phyloP scores from a whole-genome alignment of 2,113 vertebrate species.

The Trichechus manatus region DNA sequence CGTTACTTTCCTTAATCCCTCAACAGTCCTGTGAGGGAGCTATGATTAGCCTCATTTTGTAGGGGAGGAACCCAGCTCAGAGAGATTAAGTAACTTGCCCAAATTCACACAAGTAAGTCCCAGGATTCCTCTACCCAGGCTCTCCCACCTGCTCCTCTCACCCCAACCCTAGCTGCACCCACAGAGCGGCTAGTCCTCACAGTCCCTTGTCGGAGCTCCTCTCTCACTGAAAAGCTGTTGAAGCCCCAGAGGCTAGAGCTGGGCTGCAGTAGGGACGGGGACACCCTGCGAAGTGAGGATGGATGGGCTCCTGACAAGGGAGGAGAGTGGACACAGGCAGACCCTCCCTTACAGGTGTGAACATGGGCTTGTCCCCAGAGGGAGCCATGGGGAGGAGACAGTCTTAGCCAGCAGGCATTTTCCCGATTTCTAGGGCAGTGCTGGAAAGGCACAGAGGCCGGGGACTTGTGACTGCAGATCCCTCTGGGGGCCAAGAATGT shows the following conservation, averaged over 20 bases:
- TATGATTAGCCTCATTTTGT: background rate
- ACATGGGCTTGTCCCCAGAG: background rate
- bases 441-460: background rate
- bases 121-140: background rate
- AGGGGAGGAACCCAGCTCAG: background rate
- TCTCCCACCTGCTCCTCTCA: background rate
- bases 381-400: background rate
- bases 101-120: background rate
- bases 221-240: background rate
- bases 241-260: background rate
- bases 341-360: background rate
- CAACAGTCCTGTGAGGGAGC: background rate
- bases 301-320: background rate
- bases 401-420: background rate
- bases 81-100: background rate
- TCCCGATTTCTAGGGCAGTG: background rate
- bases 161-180: fast-evolving
- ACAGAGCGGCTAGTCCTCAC: too few species aligned
- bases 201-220: background rate
- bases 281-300: background rate
- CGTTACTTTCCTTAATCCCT: background rate
- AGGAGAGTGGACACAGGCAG: background rate
- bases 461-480: background rate
- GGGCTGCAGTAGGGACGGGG: background rate
- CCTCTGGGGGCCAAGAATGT: background rate